These are phyloP conservation scores for Tetramorium bicarinatum DNA, from an alignment of 2,888 invertebrate species.

Conservation along the genomic window DNA sequence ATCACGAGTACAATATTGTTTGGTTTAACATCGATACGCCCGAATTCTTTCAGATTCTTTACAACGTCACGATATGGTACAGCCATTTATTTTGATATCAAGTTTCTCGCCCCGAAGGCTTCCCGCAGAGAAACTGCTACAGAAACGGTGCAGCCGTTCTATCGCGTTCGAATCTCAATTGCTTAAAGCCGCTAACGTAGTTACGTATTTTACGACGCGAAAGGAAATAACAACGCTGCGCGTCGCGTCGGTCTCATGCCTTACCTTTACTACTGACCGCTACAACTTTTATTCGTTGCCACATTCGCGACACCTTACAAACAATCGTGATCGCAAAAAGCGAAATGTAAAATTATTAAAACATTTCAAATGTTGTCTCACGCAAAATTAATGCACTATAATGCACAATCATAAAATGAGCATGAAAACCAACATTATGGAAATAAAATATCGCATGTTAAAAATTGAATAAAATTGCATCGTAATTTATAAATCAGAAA, in stretches of 20 bases:
- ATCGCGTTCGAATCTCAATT: constrained; percentile 55
- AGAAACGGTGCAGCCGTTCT: constrained; percentile 44
- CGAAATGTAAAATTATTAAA: constrained; percentile 1
- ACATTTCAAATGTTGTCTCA: background rate
- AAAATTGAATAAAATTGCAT: background rate
- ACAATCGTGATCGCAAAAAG: background rate
- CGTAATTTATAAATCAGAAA: background rate
- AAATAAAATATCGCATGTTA: background rate
- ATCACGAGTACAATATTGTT: constrained; percentile 51
- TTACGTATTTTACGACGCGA: constrained; percentile 51
- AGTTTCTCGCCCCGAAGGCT: constrained; percentile 52
- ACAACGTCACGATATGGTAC: constrained; percentile 46
- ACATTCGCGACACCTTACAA: constrained; percentile 3
- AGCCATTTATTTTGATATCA: constrained; percentile 55
- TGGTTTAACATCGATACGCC: constrained; percentile 53
- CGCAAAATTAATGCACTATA: background rate
- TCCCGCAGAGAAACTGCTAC: constrained; percentile 49
- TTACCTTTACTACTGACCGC: constrained; percentile 49
- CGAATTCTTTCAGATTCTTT: constrained; percentile 52
- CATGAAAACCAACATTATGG: background rate
- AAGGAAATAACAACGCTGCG: constrained; percentile 27
- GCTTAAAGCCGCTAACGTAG: constrained; percentile 54
- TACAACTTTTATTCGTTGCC: constrained; percentile 16
- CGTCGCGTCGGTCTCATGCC: constrained; percentile 30
- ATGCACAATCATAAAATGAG: background rate